Base-by-base conservation (phyloP, 2,888 invertebrate species). In the Actias luna region DNA sequence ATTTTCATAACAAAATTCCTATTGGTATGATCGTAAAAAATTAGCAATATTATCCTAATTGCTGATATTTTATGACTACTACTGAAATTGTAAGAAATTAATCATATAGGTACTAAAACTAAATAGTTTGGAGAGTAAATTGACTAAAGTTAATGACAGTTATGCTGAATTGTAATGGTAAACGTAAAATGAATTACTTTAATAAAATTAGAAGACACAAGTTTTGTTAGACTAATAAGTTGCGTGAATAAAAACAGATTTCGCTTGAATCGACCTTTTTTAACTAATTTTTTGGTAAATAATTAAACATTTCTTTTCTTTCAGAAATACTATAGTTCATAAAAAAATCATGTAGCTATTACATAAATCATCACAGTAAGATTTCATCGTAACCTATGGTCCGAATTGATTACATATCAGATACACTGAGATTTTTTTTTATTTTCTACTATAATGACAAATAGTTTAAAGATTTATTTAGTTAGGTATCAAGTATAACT, bases 61-160 rank as follows among this genome's bases (percentile, higher is more conserved):
- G 76, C 70, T 71, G 69, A 75, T 69, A 75, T 68, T 67, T 71
- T 73, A 73, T 59, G 75, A 73, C 72, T 77, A 80, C 59, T 63
- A 70, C 61, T 75, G 77, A 77, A 76, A 75, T 69, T 72, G 73
- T 74, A 72, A 75, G 64, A 76, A 75, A 74, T 70, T 72, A 76
- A 67, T 71, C 68, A 72, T 72, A 68, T 68, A 70, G 67, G 68
- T 75, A 77, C 80, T 82, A 80, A 65, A 74, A 75, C 82, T 87
- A 85, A 76, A 75, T 77, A 86, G 80, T 84, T 86, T 84, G 82
- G 84, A 79, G 73, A 82, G 68, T 84, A 82, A 90, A 87, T 91
- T 90, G 91, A 89, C 89, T 90, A 90, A 86, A 73, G 79, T 76
- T 77, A 81, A 84, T 82, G 85, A 89, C 82, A 79, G 63, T 64